phyloP scores from a whole-genome alignment of 1,140 invertebrate species.

The Temnothorax curvispinosus region DNA sequence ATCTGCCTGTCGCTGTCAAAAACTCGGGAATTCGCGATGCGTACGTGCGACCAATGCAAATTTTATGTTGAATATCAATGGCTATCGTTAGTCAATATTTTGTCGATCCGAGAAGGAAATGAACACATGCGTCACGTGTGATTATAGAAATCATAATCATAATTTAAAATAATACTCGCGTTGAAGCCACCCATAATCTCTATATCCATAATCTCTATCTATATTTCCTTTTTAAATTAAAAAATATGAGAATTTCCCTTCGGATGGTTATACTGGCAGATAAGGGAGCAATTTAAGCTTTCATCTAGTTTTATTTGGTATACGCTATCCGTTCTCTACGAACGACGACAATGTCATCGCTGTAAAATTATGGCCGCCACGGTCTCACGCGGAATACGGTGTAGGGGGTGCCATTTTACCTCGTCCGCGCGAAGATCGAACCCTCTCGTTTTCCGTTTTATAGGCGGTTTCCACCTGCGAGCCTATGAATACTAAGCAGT shows the following conservation, averaged over 20 bases:
- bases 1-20: conserved; percentile 69
- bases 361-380: conserved; percentile 77
- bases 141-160: not conserved
- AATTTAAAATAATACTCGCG: not conserved
- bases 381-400: conserved; percentile 41
- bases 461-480: conserved; percentile 73
- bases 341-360: conserved; percentile 75
- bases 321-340: conserved; percentile 25
- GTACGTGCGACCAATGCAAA: conserved; percentile 79
- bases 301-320: conserved; percentile 43
- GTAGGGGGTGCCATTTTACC: conserved; percentile 59
- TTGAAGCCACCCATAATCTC: not conserved
- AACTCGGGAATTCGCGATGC: conserved; percentile 74
- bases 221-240: conserved; percentile 11
- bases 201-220: not conserved
- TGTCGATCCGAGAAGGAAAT: conserved; percentile 18
- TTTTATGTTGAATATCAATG: conserved; percentile 82
- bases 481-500: conserved; percentile 85
- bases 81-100: not conserved
- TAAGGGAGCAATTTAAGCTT: conserved; percentile 23
- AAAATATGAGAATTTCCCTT: conserved; percentile 3
- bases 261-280: not conserved
- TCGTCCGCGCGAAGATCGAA: conserved; percentile 72
- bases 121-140: not conserved
- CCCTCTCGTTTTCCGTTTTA: conserved; percentile 74